Evolutionary conservation across 2,888 invertebrate genomes (phyloP).

Genomic region (Drosophila crucigera): DNA sequence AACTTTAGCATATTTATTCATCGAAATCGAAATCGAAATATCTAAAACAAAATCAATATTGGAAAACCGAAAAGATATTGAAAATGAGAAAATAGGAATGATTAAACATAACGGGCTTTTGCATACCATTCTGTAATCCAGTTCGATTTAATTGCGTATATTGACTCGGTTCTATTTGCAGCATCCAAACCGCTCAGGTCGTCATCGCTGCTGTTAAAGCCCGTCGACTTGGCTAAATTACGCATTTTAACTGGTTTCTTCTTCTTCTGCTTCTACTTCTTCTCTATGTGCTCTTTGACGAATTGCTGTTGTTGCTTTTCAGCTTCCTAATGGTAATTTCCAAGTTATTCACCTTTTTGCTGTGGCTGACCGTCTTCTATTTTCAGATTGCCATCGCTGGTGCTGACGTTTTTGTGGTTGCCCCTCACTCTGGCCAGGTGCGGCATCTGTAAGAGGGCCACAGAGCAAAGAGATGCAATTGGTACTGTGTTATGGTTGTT

Average conservation of each 20-base stretch:
- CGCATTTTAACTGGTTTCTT: constrained; percentile 53
- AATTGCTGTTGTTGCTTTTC: constrained; percentile 4
- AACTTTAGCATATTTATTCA: background rate
- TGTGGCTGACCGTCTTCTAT: constrained; percentile 33
- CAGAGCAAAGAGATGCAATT: constrained; percentile 23
- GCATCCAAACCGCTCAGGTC: constrained; percentile 84
- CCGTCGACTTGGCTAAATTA: constrained; percentile 54
- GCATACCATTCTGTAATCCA: constrained; percentile 92
- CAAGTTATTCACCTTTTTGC: constrained; percentile 50
- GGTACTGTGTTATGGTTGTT: constrained; percentile 19
- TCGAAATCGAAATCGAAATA: constrained; percentile 51
- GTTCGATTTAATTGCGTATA: constrained; percentile 91
- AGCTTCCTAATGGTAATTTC: constrained; percentile 49
- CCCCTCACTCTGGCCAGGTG: constrained; percentile 53
- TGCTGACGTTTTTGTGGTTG: constrained; percentile 38
- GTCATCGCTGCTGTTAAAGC: constrained; percentile 64
- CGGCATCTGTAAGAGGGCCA: constrained; percentile 67
- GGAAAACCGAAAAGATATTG: background rate
- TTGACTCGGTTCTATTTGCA: constrained; percentile 89
- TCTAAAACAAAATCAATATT: background rate
- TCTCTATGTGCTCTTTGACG: constrained; percentile 1
- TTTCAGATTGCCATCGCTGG: constrained; percentile 49
- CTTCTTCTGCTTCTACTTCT: background rate
- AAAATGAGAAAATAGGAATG: background rate
- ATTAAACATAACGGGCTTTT: background rate